Conservation (phyloP, 2,888 invertebrate genomes). For the Drepanosiphum platanoidis region DNA sequence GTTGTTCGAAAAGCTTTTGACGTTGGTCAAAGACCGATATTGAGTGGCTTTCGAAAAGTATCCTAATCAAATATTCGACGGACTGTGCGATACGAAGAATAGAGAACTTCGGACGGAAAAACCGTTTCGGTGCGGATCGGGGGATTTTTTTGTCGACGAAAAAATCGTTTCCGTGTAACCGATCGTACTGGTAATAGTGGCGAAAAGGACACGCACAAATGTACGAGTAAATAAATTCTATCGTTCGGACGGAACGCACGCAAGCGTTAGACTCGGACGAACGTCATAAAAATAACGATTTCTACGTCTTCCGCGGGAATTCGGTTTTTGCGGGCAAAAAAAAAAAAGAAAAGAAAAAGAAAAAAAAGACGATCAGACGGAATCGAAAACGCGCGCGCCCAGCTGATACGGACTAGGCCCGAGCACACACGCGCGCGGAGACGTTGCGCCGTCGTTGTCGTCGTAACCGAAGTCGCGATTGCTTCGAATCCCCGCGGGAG, state of each 20-base stretch:
- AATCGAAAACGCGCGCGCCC: not conserved
- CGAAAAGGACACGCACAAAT: no score
- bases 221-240: no score
- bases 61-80: not conserved
- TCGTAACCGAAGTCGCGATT: not conserved
- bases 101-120: not conserved
- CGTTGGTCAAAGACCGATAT: not conserved
- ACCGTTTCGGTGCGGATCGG: not conserved
- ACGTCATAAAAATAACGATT: not conserved
- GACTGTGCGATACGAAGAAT: no score
- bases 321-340: not conserved
- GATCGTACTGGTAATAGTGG: no score
- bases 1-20: no score
- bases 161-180: constrained; percentile 4
- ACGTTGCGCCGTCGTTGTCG: not conserved
- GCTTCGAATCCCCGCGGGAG: not conserved
- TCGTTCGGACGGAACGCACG: not conserved
- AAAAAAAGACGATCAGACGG: no score
- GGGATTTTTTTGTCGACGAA: not conserved
- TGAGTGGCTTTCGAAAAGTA: not conserved
- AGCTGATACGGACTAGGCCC: no score
- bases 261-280: not conserved
- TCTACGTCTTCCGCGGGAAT: not conserved
- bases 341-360: no score
- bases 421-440: no score